phyloP scores from a whole-genome alignment of 2,113 vertebrate genomes.

The Indicator maculatus region DNA sequence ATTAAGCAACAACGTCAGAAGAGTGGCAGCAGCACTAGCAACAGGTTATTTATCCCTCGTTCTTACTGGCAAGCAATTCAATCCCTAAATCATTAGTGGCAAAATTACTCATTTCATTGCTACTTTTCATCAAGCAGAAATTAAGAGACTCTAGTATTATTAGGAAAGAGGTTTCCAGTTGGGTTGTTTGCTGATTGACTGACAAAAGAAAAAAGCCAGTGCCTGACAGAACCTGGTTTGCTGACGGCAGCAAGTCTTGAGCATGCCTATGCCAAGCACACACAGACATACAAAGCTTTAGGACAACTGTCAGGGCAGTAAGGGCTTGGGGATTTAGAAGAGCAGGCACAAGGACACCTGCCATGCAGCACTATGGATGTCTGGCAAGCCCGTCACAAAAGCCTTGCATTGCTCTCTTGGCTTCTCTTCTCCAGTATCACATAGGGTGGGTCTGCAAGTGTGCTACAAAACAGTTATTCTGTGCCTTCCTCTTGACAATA shows the following conservation, averaged over 20 bases:
- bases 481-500: not conserved
- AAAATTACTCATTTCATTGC: not conserved
- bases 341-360: not conserved
- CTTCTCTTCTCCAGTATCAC: not conserved
- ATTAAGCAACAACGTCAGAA: conserved; percentile 59
- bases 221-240: not conserved
- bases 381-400: not conserved
- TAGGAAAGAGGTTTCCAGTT: conserved; percentile 8
- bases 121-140: conserved; percentile 22
- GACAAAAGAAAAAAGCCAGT: not conserved
- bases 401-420: not conserved
- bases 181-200: not conserved
- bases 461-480: not conserved
- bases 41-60: conserved; percentile 46
- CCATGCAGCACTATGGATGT: not conserved
- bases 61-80: conserved; percentile 39
- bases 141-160: not conserved
- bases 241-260: not conserved
- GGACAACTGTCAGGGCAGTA: not conserved
- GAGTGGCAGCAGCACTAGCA: conserved; percentile 38
- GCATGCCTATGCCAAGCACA: not conserved
- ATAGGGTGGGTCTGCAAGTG: accelerated
- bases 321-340: not conserved
- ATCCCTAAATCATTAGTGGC: not conserved
- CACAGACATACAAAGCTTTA: not conserved